Evolutionary conservation across 2,797 vertebrate species (phyloP).

Genomic region (Sus cebifrons): DNA sequence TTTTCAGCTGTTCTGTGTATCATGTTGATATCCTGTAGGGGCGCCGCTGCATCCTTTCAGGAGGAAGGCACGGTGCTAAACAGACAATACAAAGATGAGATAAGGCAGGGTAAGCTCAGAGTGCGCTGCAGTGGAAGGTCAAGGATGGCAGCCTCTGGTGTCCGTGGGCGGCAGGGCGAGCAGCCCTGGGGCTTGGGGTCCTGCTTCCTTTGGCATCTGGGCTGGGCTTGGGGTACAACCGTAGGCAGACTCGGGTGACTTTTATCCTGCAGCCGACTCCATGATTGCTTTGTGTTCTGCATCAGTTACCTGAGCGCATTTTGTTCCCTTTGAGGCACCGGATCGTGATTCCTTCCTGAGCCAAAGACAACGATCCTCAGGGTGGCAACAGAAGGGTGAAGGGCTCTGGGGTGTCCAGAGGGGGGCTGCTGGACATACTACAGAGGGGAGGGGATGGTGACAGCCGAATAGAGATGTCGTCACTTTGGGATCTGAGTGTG

Average conservation of each 20-base stretch:
- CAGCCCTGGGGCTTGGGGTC: too few species aligned
- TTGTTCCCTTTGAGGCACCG: neutral
- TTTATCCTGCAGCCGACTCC: neutral
- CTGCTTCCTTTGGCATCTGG: neutral
- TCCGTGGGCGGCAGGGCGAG: rapidly evolving
- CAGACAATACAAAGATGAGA: too few species aligned
- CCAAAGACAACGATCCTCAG: neutral
- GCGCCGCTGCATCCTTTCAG: neutral
- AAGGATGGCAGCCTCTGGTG: neutral
- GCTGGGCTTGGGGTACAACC: neutral
- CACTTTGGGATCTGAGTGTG: neutral
- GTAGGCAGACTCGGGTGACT: neutral
- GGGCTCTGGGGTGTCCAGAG: neutral
- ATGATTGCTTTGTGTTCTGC: neutral
- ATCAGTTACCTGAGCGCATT: neutral
- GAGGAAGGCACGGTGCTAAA: neutral
- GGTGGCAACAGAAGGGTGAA: neutral
- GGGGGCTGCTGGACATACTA: neutral
- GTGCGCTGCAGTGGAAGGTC: neutral
- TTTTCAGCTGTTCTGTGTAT: neutral
- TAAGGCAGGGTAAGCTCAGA: neutral
- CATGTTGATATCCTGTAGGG: neutral
- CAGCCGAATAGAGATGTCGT: neutral
- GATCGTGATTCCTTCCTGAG: neutral
- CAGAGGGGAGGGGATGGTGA: neutral